Evolutionary conservation across 2,888 invertebrate species (phyloP).

Genomic region (Sicus ferrugineus): DNA sequence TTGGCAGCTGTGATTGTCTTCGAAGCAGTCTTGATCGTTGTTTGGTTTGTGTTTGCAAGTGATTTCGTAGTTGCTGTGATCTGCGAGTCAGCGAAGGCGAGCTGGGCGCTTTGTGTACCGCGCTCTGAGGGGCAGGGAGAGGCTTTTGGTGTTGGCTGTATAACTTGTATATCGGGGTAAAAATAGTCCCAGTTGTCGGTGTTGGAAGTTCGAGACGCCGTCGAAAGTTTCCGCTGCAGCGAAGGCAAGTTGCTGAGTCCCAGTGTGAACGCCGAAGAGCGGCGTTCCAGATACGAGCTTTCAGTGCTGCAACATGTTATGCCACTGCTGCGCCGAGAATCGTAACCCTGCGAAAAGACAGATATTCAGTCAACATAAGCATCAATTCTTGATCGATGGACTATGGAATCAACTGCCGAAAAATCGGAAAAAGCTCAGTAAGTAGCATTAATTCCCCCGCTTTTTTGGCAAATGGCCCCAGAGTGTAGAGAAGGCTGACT

Average conservation of each 20-base stretch:
- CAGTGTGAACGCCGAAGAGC: slow-evolving; percentile 80
- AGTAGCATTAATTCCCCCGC: not conserved
- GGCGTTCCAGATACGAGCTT: slow-evolving; percentile 82
- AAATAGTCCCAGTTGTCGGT: slow-evolving; percentile 68
- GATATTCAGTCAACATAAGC: too few relatives aligned
- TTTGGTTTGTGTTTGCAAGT: slow-evolving; percentile 24
- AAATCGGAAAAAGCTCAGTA: not conserved
- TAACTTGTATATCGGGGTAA: slow-evolving; percentile 75
- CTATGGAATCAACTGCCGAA: not conserved
- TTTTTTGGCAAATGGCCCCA: not conserved
- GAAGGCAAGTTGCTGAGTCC: slow-evolving; percentile 71
- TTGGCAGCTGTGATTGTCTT: slow-evolving; percentile 32
- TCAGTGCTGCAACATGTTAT: slow-evolving; percentile 87
- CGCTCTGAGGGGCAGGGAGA: slow-evolving; percentile 80
- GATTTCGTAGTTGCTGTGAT: slow-evolving; percentile 37
- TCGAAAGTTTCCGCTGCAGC: slow-evolving; percentile 59
- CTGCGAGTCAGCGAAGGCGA: slow-evolving; percentile 36
- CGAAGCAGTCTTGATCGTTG: slow-evolving; percentile 37
- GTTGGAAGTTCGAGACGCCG: slow-evolving; percentile 60
- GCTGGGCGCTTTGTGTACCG: slow-evolving; percentile 40
- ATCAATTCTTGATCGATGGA: too few relatives aligned
- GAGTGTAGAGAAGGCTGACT: slow-evolving; percentile 39
- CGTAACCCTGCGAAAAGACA: slow-evolving; percentile 55
- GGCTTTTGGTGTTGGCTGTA: slow-evolving; percentile 82
- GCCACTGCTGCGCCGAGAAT: slow-evolving; percentile 76